Evolutionary conservation across 2,797 vertebrate genomes (phyloP).

Genomic region (Nannoperca australis): DNA sequence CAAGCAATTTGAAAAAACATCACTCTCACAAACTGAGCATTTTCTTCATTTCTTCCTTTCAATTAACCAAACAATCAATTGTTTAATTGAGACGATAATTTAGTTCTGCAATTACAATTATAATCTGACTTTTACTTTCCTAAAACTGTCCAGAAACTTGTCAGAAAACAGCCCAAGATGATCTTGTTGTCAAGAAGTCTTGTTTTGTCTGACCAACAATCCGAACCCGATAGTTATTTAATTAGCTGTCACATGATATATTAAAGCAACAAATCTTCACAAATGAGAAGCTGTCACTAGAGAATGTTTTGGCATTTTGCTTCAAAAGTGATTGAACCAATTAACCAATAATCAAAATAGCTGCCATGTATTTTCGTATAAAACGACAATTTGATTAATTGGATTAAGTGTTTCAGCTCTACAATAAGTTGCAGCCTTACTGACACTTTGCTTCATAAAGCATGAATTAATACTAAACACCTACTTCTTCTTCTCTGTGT

Average conservation of each 20-base stretch:
- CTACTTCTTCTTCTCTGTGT: constrained; percentile 29
- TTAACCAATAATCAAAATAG: background rate
- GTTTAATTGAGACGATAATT: background rate
- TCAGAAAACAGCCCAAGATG: background rate
- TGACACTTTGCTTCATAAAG: background rate
- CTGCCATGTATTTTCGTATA: background rate
- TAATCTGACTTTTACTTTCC: background rate
- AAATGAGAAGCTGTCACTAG: background rate
- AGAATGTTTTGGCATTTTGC: background rate
- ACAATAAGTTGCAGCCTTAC: background rate
- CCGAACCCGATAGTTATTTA: background rate
- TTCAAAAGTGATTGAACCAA: no score
- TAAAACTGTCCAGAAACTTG: background rate
- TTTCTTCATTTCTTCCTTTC: background rate
- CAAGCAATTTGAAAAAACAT: background rate
- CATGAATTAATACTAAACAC: background rate
- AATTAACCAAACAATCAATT: background rate
- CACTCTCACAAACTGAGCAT: background rate
- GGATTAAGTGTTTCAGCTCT: background rate
- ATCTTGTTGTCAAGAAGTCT: background rate
- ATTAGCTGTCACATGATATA: background rate
- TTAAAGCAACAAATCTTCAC: background rate
- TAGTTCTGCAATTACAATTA: background rate
- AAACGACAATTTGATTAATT: background rate
- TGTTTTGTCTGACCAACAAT: background rate